Conservation (phyloP, 2,797 vertebrate genomes). For the Sylvilagus floridanus region DNA sequence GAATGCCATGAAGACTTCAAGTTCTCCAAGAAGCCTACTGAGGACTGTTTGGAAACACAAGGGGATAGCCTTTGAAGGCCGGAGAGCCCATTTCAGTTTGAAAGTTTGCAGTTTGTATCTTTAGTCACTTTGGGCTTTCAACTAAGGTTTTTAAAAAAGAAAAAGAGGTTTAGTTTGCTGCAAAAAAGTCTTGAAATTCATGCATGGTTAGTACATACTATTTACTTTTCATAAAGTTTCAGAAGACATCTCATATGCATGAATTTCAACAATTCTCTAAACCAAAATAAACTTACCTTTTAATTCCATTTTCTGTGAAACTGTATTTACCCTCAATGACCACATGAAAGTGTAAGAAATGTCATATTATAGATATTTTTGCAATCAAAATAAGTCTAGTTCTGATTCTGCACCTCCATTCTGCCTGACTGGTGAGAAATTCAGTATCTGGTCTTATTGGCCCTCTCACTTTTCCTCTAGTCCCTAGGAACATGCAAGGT, state of each 20-base stretch:
- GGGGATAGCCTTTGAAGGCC: not conserved
- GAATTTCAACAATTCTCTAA: no score
- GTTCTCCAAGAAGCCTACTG: not conserved
- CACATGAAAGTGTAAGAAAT: not conserved
- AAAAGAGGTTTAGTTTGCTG: no score
- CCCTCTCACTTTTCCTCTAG: not conserved
- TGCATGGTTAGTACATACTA: no score
- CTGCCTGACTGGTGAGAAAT: not conserved
- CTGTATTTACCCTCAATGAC: not conserved
- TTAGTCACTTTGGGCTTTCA: not conserved
- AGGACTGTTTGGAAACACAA: not conserved
- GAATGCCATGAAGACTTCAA: not conserved
- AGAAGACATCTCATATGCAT: no score
- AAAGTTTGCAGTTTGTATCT: not conserved
- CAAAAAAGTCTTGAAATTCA: no score
- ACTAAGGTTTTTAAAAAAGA: conserved; percentile 1
- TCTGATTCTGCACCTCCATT: not conserved
- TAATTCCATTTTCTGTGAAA: no score
- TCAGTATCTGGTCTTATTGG: no score
- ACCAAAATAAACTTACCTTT: no score
- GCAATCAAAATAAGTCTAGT: not conserved
- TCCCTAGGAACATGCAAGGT: not conserved
- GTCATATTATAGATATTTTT: not conserved
- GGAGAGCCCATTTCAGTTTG: not conserved
- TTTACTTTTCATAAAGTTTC: no score